These are phyloP conservation scores for Podargus strigoides DNA, from an alignment of 2,797 vertebrate genomes.

Conservation along the genomic window DNA sequence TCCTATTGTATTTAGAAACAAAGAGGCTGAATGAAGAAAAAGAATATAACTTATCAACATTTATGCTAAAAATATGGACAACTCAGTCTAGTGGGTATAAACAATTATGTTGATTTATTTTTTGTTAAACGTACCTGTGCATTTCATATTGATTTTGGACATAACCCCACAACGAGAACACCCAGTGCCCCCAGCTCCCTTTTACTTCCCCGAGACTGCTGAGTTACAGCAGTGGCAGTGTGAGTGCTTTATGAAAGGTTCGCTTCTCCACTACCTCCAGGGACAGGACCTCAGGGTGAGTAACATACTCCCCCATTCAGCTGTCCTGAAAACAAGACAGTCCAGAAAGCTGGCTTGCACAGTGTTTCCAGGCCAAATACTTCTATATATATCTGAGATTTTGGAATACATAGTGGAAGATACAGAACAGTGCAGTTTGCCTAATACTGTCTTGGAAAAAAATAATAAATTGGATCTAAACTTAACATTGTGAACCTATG, in stretches of 20 bases:
- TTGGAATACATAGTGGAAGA: neutral
- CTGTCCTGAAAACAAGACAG: neutral
- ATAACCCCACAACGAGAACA: accelerated
- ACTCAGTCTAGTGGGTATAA: neutral
- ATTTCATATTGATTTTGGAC: neutral
- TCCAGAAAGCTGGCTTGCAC: neutral
- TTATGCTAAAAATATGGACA: neutral
- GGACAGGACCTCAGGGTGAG: neutral
- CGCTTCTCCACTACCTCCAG: neutral
- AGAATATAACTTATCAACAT: neutral
- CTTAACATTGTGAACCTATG: neutral
- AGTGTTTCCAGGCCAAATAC: neutral
- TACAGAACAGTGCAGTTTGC: neutral
- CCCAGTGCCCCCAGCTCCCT: neutral
- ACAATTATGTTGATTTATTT: neutral
- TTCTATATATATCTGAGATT: neutral
- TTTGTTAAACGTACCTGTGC: neutral
- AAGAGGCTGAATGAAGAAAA: neutral
- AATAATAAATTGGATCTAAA: neutral
- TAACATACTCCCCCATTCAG: neutral
- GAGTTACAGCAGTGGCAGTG: neutral
- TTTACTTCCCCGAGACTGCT: neutral
- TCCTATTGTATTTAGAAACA: neutral
- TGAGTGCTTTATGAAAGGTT: neutral
- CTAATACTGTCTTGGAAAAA: neutral